Conservation (phyloP, 1,140 invertebrate species). For the Neomicropteryx cornuta region DNA sequence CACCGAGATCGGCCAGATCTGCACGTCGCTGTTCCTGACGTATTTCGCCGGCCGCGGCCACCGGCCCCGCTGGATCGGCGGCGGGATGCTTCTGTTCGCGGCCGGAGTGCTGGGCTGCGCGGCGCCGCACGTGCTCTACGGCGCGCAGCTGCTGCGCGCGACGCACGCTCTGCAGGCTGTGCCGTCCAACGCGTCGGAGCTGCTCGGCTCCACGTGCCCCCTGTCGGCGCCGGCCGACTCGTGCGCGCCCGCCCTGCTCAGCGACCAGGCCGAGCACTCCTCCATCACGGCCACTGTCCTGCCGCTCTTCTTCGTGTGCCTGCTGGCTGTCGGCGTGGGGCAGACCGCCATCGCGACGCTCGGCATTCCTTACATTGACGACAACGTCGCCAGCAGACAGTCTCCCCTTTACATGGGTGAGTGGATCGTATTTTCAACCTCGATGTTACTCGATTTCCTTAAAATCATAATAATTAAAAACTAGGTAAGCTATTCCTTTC, state of each 20-base stretch:
- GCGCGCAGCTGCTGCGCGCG: slow-evolving; percentile 56
- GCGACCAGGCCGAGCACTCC: slow-evolving; percentile 53
- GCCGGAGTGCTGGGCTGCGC: slow-evolving; percentile 80
- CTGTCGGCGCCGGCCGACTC: slow-evolving; percentile 26
- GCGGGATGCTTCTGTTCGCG: slow-evolving; percentile 84
- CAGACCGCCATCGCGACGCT: slow-evolving; percentile 87
- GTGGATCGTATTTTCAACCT: no score
- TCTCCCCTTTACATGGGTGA: slow-evolving; percentile 89
- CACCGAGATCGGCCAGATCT: slow-evolving; percentile 91
- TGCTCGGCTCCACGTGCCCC: slow-evolving; percentile 18
- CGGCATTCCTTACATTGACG: slow-evolving; percentile 90
- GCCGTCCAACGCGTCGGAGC: slow-evolving; percentile 21
- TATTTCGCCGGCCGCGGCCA: slow-evolving; percentile 91
- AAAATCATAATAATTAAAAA: no score
- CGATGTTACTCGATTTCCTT: no score
- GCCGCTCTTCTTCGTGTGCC: slow-evolving; percentile 75
- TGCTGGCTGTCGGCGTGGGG: slow-evolving; percentile 83
- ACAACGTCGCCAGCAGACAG: slow-evolving; percentile 84
- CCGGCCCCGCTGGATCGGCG: slow-evolving; percentile 91
- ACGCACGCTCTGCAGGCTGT: slow-evolving; percentile 38
- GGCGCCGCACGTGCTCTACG: slow-evolving; percentile 70
- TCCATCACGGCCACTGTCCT: slow-evolving; percentile 69
- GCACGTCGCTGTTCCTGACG: slow-evolving; percentile 76
- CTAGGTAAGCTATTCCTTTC: no score
- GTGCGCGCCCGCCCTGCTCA: slow-evolving; percentile 31